Evolutionary conservation across 2,888 invertebrate species (phyloP).

Genomic region (Pachliopta kotzebuea): DNA sequence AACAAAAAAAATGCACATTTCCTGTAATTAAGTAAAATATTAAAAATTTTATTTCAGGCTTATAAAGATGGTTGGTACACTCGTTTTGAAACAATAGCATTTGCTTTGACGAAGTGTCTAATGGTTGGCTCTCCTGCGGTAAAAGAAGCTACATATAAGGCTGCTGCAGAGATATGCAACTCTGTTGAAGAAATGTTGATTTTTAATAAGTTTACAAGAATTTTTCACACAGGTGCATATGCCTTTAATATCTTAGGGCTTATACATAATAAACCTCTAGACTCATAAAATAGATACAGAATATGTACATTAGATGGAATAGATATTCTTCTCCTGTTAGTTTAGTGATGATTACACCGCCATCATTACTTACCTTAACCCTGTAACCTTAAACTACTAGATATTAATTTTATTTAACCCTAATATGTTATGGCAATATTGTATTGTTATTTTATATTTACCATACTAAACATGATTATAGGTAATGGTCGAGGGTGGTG

Average conservation of each 20-base stretch:
- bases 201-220: slow-evolving; percentile 81
- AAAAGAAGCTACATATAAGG: slow-evolving; percentile 77
- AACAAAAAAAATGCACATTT: background rate
- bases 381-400: too few relatives aligned
- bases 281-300: too few relatives aligned
- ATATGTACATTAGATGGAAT: too few relatives aligned
- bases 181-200: slow-evolving; percentile 83
- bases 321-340: too few relatives aligned
- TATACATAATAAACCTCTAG: background rate
- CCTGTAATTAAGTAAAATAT: background rate
- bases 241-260: background rate
- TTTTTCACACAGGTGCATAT: slow-evolving; percentile 66
- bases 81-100: slow-evolving; percentile 81
- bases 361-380: too few relatives aligned
- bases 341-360: too few relatives aligned
- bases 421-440: background rate
- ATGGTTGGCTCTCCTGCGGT: slow-evolving; percentile 54
- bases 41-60: slow-evolving; percentile 53
- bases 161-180: slow-evolving; percentile 77
- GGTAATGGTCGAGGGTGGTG: slow-evolving; percentile 83
- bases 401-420: too few relatives aligned
- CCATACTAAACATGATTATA: slow-evolving; percentile 32
- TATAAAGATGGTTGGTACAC: slow-evolving; percentile 74
- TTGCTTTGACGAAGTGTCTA: slow-evolving; percentile 83
- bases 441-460: background rate